Evolutionary conservation across 2,113 vertebrate species (phyloP), one percentile per base, ranked within the genome.

Genomic region (Lasiurus borealis): DNA sequence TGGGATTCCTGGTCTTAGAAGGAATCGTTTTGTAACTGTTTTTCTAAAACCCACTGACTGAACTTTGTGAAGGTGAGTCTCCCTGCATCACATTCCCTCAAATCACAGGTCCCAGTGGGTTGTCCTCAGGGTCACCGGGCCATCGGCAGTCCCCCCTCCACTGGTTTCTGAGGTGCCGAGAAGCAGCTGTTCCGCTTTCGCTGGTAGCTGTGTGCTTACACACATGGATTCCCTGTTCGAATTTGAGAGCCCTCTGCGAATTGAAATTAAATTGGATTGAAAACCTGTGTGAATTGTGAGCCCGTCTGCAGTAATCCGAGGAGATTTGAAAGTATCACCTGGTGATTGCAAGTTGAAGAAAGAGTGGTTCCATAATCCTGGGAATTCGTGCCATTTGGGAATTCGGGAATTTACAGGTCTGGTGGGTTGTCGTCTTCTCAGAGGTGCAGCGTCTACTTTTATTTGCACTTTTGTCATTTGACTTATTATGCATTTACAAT

Each of bases 1-100:
- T 13, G 57, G 34, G 91, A 88, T 86, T 92, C 64, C 29, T 90
- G 80, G 64, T 83, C 44, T 50, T 77, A 77, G 29, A 77, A 77
- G 75, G 57, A 64, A 64, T 81, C 36, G 18, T 91, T 91, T 34
- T 69, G 25, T 78, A 62, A n/a, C 29, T 18, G 13, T 44, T 91
- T 87, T 75, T 50, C 11, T 86, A 62, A 91, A 83, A 52, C 66
- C 8, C 31, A 34, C 21, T 68, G 21, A 11, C 72, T 73, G 85
- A 68, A 66, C 50, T 75, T 64, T 10, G 18, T 64, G n/a, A 88
- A 68, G 77, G 59, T 80, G 77, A 89, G 34, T 94, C 84, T 68
- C 81, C n/a, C 40, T 36, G 1, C 1, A 27, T 66, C 52, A 31
- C 27, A 48, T 68, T 72, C 57, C 27, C 18, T 71, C 9, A 57